These are phyloP conservation scores for Apamea monoglypha DNA, from an alignment of 2,888 invertebrate genomes.

Conservation along the genomic window DNA sequence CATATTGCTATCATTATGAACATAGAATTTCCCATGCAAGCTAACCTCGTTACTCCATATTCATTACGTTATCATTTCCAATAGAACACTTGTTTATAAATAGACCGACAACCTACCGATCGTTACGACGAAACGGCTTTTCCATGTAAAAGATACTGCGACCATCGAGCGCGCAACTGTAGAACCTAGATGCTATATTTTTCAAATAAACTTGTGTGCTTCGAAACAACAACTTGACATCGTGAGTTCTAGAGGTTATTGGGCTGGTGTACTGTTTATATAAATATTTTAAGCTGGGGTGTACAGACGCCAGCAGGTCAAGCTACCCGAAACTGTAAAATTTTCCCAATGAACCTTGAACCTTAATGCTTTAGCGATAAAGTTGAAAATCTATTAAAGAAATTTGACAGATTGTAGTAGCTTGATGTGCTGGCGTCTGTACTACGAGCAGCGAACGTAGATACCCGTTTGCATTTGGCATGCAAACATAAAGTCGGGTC, in stretches of 20 bases:
- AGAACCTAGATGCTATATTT: constrained; percentile 14
- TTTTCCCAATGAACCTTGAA: no score
- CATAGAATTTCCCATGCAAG: neutral
- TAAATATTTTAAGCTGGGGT: constrained; percentile 34
- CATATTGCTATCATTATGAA: neutral
- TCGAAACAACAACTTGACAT: constrained; percentile 13
- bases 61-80: constrained; percentile 9
- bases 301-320: no score
- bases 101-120: neutral
- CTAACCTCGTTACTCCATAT: neutral
- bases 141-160: constrained; percentile 20
- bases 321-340: no score
- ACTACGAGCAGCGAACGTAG: constrained; percentile 8
- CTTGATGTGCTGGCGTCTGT: no score
- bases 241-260: constrained; percentile 39
- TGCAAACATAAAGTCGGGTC: constrained; percentile 3
- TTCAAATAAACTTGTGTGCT: constrained; percentile 24
- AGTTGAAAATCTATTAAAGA: no score
- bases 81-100: constrained; percentile 19
- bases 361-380: no score
- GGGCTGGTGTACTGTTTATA: constrained; percentile 15
- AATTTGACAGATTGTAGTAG: no score
- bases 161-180: neutral
- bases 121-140: constrained; percentile 24
- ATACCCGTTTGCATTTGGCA: neutral